A percentile compares a stretch with the other conserved stretches of the same genome.
Evolutionary conservation across 2,888 invertebrate genomes (phyloP).

Genomic region (Tupiocoris notatus): DNA sequence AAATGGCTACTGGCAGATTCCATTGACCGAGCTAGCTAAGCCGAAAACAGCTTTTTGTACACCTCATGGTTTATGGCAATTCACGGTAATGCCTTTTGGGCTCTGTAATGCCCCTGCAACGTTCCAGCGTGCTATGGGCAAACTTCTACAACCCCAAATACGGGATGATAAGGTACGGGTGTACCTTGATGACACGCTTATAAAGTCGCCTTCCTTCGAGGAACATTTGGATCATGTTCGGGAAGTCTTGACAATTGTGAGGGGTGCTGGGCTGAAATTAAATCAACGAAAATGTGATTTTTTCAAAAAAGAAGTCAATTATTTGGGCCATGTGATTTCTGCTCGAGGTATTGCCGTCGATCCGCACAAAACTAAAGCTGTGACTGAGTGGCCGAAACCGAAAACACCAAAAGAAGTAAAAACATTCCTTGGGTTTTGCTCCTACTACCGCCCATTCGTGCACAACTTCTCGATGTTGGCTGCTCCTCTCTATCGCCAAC

Average conservation of each 20-base stretch:
- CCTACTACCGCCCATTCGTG: not conserved
- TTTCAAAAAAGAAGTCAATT: no score
- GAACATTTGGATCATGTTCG: not conserved
- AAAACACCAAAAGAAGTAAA: not conserved
- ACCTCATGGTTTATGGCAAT: no score
- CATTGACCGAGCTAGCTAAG: no score
- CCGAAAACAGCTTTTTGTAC: no score
- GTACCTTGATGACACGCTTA: not conserved
- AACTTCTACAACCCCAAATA: not conserved
- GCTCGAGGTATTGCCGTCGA: not conserved
- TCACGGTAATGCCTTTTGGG: not conserved
- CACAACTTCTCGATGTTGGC: not conserved
- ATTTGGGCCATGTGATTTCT: not conserved
- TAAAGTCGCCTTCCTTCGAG: not conserved
- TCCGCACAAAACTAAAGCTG: not conserved
- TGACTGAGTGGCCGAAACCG: not conserved
- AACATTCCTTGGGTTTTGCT: not conserved
- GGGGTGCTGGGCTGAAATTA: not conserved
- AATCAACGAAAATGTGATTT: not conserved
- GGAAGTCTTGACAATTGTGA: not conserved
- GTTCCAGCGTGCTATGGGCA: not conserved
- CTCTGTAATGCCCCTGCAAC: not conserved
- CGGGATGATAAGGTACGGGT: not conserved
- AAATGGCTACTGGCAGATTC: not conserved
- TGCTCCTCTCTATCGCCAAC: not conserved